Base-by-base conservation (phyloP, 2,113 vertebrate genomes). In the Pterocles gutturalis region DNA sequence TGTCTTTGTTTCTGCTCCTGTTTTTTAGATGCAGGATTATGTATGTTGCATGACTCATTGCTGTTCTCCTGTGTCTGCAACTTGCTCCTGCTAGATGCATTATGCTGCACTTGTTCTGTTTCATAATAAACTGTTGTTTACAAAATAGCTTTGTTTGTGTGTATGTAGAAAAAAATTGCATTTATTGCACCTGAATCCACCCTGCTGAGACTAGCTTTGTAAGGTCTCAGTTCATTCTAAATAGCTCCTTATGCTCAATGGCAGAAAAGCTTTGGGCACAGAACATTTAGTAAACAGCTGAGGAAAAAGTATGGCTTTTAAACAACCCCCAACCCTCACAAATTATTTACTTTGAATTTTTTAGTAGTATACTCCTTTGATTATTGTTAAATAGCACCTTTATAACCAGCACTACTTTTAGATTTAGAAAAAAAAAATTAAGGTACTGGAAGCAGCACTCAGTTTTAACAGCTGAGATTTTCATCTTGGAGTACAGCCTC, bases 21-120 rank as follows among this genome's bases (percentile, higher is more conserved):
- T 80, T 88, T 97, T 72, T 87, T 61, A 78, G 61, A 87, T 95
- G 72, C 66, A 80, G 70, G 87, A 80, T 93, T 96, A 65, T 95
- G 91, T 94, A 89, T 89, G 62, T 93, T 92, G 34, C 62, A 79
- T 95, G 92, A 96, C 66, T 97, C 92, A 93, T 57, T 93, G 69
- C 87, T 89, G 53, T 81, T 96, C 90, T 93, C 55, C 45, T 61
- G 31, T 96, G 81, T 87, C 88, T 93, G 85, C 77, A 95, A 89
- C 87, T 92, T 95, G 57, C 34, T 95, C 31, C 83, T 95, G 87
- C 87, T 95, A 80, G 81, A 69, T 72, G 16, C 54, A 49, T 89
- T 95, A n/a, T 91, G 73, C 61, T 89, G 65, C 83, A 34, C 85
- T 96, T 93, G 36, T 89, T 93, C 57, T 69, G 36, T 65, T 80